Evolutionary conservation across 2,113 vertebrate species (phyloP).

Genomic region (Enhydra lutris): DNA sequence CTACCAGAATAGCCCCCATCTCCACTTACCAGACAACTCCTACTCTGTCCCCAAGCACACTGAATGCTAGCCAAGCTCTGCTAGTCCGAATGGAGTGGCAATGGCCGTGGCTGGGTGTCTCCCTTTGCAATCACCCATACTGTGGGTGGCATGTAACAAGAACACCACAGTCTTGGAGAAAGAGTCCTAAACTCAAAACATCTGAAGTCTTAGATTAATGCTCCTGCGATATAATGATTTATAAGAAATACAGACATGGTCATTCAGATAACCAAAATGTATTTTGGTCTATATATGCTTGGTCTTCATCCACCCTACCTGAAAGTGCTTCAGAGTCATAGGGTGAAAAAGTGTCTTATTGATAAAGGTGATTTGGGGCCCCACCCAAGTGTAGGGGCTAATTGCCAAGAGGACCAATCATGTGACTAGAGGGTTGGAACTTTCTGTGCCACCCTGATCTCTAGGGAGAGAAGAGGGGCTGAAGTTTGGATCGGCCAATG

Average conservation of each 20-base stretch:
- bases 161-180: not conserved
- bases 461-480: not conserved
- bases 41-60: not conserved
- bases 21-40: not conserved
- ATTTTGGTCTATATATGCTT: not conserved
- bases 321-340: not conserved
- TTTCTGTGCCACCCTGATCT: not conserved
- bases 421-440: not conserved
- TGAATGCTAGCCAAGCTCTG: not conserved
- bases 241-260: not conserved
- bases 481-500: not conserved
- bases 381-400: not conserved
- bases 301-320: not conserved
- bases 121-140: no score
- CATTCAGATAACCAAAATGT: not conserved
- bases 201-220: not conserved
- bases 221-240: not conserved
- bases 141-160: not conserved
- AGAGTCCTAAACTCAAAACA: not conserved
- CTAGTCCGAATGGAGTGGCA: not conserved
- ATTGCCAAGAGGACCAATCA: not conserved
- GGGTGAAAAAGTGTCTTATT: not conserved
- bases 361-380: not conserved
- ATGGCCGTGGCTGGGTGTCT: not conserved
- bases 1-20: not conserved